phyloP scores from a whole-genome alignment of 2,888 invertebrate genomes.

The Pheosia tremula region DNA sequence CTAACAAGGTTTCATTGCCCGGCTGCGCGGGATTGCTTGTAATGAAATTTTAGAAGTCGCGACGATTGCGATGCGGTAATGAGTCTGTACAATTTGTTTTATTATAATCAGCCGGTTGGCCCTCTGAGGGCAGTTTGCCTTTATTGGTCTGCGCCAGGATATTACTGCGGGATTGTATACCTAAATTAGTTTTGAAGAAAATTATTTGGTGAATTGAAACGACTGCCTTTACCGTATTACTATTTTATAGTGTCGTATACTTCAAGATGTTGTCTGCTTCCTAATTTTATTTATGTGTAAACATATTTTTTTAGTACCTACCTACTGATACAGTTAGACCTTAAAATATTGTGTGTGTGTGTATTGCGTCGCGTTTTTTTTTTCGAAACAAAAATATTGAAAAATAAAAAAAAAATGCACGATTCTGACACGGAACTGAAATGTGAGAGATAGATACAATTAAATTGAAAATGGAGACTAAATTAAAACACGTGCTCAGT shows the following conservation, averaged over 20 bases:
- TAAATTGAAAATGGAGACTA: slow-evolving; percentile 4
- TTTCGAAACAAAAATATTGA: not conserved
- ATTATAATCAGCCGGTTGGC: slow-evolving; percentile 33
- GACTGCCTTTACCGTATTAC: not conserved
- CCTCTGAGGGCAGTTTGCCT: slow-evolving; percentile 28
- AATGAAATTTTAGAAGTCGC: slow-evolving; percentile 13
- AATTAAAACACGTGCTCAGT: slow-evolving; percentile 23
- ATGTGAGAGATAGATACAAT: not conserved
- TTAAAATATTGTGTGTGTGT: too few species aligned
- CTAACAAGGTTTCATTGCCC: slow-evolving; percentile 3
- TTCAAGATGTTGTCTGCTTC: not conserved
- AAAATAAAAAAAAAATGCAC: not conserved
- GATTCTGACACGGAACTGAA: not conserved
- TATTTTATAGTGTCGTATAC: not conserved
- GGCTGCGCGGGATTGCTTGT: slow-evolving; percentile 7
- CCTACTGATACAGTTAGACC: too few species aligned
- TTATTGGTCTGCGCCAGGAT: slow-evolving; percentile 27
- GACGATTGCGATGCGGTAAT: slow-evolving; percentile 34
- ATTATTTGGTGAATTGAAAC: not conserved
- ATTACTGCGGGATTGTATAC: slow-evolving; percentile 33
- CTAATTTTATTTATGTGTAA: not conserved
- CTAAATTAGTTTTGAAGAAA: slow-evolving; percentile 3
- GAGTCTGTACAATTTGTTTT: slow-evolving; percentile 34
- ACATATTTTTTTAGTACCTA: too few species aligned
- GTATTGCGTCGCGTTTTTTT: too few species aligned